A percentile compares a stretch with the other conserved stretches of the same genome.
Evolutionary conservation across 2,113 vertebrate species (phyloP).

Genomic region (Zosterops pallidus): DNA sequence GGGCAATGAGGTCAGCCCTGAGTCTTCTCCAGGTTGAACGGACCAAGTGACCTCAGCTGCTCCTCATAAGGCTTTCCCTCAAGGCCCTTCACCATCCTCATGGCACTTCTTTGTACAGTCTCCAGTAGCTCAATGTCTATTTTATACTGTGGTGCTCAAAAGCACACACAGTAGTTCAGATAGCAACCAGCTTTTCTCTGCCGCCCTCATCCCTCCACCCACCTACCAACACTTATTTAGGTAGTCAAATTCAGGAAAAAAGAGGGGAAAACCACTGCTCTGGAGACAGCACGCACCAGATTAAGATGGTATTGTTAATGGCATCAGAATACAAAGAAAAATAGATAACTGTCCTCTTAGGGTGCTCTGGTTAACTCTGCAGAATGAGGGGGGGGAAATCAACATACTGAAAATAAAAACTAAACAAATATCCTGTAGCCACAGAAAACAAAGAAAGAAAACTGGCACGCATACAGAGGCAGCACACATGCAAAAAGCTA

Average conservation of each 20-base stretch:
- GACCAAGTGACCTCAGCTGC: background rate
- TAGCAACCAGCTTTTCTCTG: background rate
- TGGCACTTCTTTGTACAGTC: background rate
- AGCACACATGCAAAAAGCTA: background rate
- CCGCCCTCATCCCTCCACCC: background rate
- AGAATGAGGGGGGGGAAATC: background rate
- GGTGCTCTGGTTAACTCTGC: slow-evolving; percentile 43
- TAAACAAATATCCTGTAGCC: background rate
- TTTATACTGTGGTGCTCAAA: background rate
- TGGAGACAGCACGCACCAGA: background rate
- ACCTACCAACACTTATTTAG: background rate
- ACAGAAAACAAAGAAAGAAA: background rate
- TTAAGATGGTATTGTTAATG: background rate
- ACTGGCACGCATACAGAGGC: background rate
- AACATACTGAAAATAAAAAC: background rate
- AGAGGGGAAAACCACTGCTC: background rate
- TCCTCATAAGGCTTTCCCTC: background rate
- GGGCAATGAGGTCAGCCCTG: background rate
- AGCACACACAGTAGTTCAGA: background rate
- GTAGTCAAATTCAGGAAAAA: background rate
- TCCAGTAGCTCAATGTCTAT: background rate
- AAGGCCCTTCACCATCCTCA: background rate
- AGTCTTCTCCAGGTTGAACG: background rate
- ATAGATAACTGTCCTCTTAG: slow-evolving; percentile 25
- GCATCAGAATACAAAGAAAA: background rate